Conservation (phyloP, 2,888 invertebrate species). For the Amphiduros pacificus region DNA sequence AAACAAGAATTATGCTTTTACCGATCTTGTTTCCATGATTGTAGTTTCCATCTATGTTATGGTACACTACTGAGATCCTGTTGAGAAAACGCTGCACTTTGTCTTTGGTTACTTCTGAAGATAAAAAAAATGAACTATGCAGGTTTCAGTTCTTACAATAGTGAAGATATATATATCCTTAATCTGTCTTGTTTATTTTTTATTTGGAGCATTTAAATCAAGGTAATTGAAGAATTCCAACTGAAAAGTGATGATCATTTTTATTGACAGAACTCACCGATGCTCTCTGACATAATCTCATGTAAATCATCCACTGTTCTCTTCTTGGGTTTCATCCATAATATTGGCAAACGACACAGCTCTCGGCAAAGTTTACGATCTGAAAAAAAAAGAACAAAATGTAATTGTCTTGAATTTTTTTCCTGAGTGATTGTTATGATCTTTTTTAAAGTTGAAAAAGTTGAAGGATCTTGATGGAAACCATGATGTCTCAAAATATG, state of each 20-base stretch:
- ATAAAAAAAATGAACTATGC: neutral
- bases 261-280: slow-evolving; percentile 32
- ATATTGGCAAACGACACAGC: slow-evolving; percentile 42
- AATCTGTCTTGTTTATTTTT: too few relatives aligned
- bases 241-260: neutral
- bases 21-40: slow-evolving; percentile 43
- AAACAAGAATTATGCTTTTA: slow-evolving; percentile 32
- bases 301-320: slow-evolving; percentile 40
- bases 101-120: slow-evolving; percentile 45
- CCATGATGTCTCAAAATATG: too few relatives aligned
- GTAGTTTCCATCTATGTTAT: slow-evolving; percentile 43
- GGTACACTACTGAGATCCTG: slow-evolving; percentile 44
- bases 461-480: too few relatives aligned
- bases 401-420: too few relatives aligned
- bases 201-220: too few relatives aligned
- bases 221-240: neutral
- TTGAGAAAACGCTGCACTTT: slow-evolving; percentile 46
- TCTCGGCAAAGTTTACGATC: slow-evolving; percentile 47
- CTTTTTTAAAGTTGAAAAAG: too few relatives aligned
- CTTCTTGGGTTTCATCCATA: slow-evolving; percentile 45
- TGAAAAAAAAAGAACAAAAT: slow-evolving; percentile 22
- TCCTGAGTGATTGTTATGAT: too few relatives aligned
- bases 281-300: slow-evolving; percentile 33
- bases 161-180: too few relatives aligned
- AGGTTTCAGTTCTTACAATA: too few relatives aligned